Evolutionary conservation across 2,113 vertebrate species (phyloP).

Genomic region (Tachysurus vachellii): DNA sequence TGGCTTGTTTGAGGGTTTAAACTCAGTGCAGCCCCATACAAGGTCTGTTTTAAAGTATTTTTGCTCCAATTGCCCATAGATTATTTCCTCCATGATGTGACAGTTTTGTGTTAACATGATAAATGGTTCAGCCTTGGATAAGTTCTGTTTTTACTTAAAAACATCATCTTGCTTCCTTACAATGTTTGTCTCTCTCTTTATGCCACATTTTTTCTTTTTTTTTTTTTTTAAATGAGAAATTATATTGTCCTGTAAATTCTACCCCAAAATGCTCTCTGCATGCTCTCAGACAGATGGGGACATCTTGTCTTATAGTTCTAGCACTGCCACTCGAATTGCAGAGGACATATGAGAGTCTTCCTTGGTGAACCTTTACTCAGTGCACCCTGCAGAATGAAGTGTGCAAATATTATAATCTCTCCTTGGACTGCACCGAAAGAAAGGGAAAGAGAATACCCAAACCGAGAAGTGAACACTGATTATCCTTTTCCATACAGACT

Average conservation of each 20-base stretch:
- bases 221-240: background rate
- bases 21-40: background rate
- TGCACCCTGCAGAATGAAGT: slow-evolving; percentile 21
- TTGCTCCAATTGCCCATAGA: background rate
- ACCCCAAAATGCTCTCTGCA: slow-evolving; percentile 14
- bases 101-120: slow-evolving; percentile 9
- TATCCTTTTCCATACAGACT: slow-evolving; percentile 23
- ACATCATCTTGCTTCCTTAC: background rate
- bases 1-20: background rate
- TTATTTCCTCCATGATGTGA: background rate
- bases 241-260: slow-evolving; percentile 19
- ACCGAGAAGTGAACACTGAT: slow-evolving; percentile 25
- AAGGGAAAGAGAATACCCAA: slow-evolving; percentile 16
- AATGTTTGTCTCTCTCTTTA: slow-evolving; percentile 4
- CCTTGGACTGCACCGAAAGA: slow-evolving; percentile 17
- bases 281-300: slow-evolving; percentile 6
- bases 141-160: background rate
- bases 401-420: slow-evolving; percentile 45
- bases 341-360: background rate
- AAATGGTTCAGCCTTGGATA: background rate
- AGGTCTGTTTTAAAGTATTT: background rate
- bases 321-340: background rate
- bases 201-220: background rate
- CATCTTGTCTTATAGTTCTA: background rate
- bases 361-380: slow-evolving; percentile 13